Evolutionary conservation across 2,888 invertebrate genomes (phyloP), one percentile per base, ranked within the genome.

Genomic region (Cynaeus angustus): DNA sequence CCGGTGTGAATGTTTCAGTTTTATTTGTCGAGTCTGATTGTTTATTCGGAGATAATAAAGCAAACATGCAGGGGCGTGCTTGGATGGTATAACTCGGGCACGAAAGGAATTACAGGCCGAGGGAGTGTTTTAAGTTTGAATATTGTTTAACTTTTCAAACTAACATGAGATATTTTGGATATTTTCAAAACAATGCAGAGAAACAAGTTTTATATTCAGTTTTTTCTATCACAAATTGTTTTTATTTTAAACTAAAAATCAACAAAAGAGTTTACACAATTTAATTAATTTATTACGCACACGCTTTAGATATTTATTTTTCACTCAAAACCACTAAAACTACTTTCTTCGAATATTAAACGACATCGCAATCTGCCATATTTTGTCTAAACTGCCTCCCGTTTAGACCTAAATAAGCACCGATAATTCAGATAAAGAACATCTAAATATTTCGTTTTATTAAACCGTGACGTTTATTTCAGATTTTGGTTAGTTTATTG

Each of bases 1-100:
- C 43, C 37, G 58, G 58, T 58, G 58, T 43, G 41, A 55, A 55
- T 38, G 26, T 58, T 21, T 21, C 41, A 10, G 58, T 58, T 58
- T 14, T 58, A 30, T 58, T 58, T 58, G 43, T 26, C 37, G n/a
- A 28, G 43, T 28, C n/a, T 58, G 58, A 58, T 58, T 58, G 58
- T 58, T 58, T 58, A 30, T 41, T 28, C 58, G 28, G 43, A 58
- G 58, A 58, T 58, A 58, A 43, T 58, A 58, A 58, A 21, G 58
- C 37, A 58, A 58, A 58, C 58, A 58, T 26, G 14, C 43, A 38
- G 9, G 33, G 33, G 33, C 33, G 33, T 33, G 33, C 33, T n/a
- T 21, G 21, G 21, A 21, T 21, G 33, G 2, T n/a, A n/a, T 7
- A 33, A 33, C 33, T 9, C 7, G 33, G n/a, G n/a, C 33, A n/a